phyloP scores from a whole-genome alignment of 64 coral and sea anemone species.

The Actinia tenebrosa region DNA sequence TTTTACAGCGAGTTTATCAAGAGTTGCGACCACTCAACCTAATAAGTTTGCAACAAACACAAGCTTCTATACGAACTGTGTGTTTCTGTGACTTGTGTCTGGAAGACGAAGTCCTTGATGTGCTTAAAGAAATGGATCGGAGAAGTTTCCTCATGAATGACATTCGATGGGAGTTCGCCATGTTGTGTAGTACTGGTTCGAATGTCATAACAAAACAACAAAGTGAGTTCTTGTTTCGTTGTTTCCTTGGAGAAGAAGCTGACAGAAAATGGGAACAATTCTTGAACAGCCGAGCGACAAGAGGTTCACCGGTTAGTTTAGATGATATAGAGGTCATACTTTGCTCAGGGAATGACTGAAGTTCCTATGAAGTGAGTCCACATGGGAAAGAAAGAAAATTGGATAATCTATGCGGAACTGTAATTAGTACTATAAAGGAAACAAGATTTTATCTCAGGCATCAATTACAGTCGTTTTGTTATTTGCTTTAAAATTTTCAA shows the following conservation, averaged over 20 bases:
- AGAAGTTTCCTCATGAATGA: constrained; percentile 40
- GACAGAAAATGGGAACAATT: constrained; percentile 17
- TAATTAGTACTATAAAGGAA: not conserved
- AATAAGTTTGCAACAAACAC: constrained; percentile 45
- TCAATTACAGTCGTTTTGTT: constrained; percentile 3
- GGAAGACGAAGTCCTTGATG: constrained; percentile 40
- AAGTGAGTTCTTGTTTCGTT: constrained; percentile 36
- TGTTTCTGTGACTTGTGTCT: constrained; percentile 60
- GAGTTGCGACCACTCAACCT: constrained; percentile 37
- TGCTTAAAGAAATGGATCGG: constrained; percentile 44
- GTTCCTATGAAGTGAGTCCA: not conserved
- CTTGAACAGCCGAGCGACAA: not conserved
- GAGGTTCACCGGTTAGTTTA: constrained; percentile 22
- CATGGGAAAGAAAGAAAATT: not conserved
- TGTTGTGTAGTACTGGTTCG: constrained; percentile 16
- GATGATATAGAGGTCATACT: constrained; percentile 39
- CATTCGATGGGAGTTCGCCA: constrained; percentile 49
- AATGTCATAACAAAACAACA: constrained; percentile 32
- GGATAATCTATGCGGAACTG: not conserved
- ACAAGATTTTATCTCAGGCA: not conserved
- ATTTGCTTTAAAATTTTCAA: not conserved
- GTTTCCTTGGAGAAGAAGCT: constrained; percentile 26
- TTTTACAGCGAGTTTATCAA: constrained; percentile 41
- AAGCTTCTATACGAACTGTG: constrained; percentile 37
- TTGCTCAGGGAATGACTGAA: constrained; percentile 4